Percentiles rank a stretch among this genome's conserved stretches.
These are phyloP conservation scores for Ichneumoninae sp. DNA, from an alignment of 2,888 invertebrate genomes.

Conservation along the genomic window DNA sequence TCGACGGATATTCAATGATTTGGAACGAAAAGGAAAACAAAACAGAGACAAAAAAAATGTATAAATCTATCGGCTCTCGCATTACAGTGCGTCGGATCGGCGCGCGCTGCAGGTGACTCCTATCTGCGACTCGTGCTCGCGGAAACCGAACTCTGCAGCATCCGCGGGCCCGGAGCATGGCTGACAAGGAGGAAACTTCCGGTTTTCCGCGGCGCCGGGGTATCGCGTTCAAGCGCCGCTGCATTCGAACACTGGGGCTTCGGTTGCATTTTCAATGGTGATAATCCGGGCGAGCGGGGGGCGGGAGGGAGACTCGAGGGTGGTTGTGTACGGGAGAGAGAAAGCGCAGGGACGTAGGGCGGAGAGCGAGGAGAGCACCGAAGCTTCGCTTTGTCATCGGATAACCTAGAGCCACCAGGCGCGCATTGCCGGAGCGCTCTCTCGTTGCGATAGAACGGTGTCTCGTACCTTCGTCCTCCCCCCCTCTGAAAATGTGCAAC, in stretches of 20 bases:
- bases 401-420: slow-evolving; percentile 81
- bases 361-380: slow-evolving; percentile 68
- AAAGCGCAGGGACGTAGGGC: slow-evolving; percentile 33
- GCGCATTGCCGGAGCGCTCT: slow-evolving; percentile 75
- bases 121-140: slow-evolving; percentile 28
- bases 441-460: slow-evolving; percentile 77
- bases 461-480: slow-evolving; percentile 57
- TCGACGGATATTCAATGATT: slow-evolving; percentile 39
- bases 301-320: slow-evolving; percentile 59
- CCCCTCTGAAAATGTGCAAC: slow-evolving; percentile 58
- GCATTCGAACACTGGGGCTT: slow-evolving; percentile 82
- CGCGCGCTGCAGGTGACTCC: slow-evolving; percentile 46
- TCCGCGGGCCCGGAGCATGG: slow-evolving; percentile 45
- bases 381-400: slow-evolving; percentile 83
- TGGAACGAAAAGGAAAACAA: slow-evolving; percentile 29
- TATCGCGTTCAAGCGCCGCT: slow-evolving; percentile 83
- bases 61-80: slow-evolving; percentile 17
- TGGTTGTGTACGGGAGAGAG: slow-evolving; percentile 75
- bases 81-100: slow-evolving; percentile 39
- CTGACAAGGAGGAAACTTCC: slow-evolving; percentile 72
- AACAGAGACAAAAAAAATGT: slow-evolving; percentile 33
- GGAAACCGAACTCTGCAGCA: slow-evolving; percentile 54
- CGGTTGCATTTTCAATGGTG: slow-evolving; percentile 83
- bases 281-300: slow-evolving; percentile 77
- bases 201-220: slow-evolving; percentile 75